Evolutionary conservation across 2,888 invertebrate species (phyloP).

Genomic region (Hypsopygia costalis): DNA sequence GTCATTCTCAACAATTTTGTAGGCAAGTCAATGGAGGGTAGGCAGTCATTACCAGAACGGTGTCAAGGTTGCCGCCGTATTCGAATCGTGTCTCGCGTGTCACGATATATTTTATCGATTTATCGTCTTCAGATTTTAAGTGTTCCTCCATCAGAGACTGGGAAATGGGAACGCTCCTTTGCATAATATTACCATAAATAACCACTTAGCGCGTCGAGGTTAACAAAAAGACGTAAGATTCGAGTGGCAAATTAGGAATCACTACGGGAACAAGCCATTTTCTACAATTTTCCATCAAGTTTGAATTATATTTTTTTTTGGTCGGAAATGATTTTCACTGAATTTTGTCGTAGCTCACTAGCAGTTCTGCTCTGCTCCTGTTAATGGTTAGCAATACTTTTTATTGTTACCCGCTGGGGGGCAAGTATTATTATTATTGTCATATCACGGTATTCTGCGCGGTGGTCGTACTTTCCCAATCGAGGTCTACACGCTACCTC

Average conservation of each 20-base stretch:
- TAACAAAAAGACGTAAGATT: conserved; percentile 3
- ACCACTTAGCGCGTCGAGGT: neutral
- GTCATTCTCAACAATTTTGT: neutral
- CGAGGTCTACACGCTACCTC: too few relatives aligned
- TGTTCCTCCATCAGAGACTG: conserved; percentile 5
- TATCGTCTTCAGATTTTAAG: conserved; percentile 15
- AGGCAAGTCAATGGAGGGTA: neutral
- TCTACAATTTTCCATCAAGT: too few relatives aligned
- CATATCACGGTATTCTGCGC: too few relatives aligned
- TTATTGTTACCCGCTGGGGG: too few relatives aligned
- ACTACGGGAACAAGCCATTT: neutral
- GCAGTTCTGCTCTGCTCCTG: too few relatives aligned
- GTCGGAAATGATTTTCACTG: too few relatives aligned
- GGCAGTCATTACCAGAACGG: conserved; percentile 12
- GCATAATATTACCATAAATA: conserved; percentile 11
- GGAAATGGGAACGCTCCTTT: conserved; percentile 5
- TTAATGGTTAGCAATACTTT: too few relatives aligned
- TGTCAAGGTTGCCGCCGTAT: conserved; percentile 38
- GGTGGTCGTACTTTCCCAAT: too few relatives aligned
- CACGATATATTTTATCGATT: conserved; percentile 28
- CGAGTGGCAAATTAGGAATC: neutral
- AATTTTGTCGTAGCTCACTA: too few relatives aligned
- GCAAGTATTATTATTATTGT: too few relatives aligned
- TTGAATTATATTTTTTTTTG: too few relatives aligned
- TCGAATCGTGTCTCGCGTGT: conserved; percentile 35